Base-by-base conservation (phyloP, 2,888 invertebrate species). In the Zele albiditarsus region DNA sequence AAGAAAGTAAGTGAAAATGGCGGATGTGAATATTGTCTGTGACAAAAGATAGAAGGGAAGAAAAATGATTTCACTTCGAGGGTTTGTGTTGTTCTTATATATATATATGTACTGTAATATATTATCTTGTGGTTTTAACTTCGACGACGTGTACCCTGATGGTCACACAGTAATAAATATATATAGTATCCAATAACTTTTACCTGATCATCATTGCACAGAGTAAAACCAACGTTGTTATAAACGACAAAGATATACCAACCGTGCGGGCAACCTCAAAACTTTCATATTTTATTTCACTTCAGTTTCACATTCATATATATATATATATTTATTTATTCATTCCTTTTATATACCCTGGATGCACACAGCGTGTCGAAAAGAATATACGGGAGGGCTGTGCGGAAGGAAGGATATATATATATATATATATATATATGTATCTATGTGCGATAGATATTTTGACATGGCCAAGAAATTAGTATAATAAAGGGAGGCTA, bases 391-490 rank as follows among this genome's bases (percentile, higher is more conserved):
- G 49, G 31, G 69, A 65, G 49, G 75, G 72, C 73, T 16, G 67
- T 16, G 67, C 20, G 65, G 33, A 60, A 42, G 46, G 46, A 46
- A 70, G 70, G 6, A 60, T 38, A 70, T 71, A 73, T 68, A 74
- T 10, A 42, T 12, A 42, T 33, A 33, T 42, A 42, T 42, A 42
- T 8, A 33, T 33, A 33, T 8, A 33, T 33, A 14, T n/a, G n/a
- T 46, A 16, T 46, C 46, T 46, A 46, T 46, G n/a, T 3, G n/a
- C 78, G 80, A 83, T 83, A 83, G 85, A 74, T 87, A 88, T 87
- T 88, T 88, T 88, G 88, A 88, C 88, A 85, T 85, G 81, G 83
- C 84, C 86, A 82, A 84, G 85, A 88, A 88, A 89, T 88, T 89
- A 88, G 87, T 87, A 88, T 89, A 87, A 89, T 88, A 89, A 89